Evolutionary conservation across 1,140 invertebrate species (phyloP), one percentile per base, ranked within the genome.

Genomic region (Drepana arcuata): DNA sequence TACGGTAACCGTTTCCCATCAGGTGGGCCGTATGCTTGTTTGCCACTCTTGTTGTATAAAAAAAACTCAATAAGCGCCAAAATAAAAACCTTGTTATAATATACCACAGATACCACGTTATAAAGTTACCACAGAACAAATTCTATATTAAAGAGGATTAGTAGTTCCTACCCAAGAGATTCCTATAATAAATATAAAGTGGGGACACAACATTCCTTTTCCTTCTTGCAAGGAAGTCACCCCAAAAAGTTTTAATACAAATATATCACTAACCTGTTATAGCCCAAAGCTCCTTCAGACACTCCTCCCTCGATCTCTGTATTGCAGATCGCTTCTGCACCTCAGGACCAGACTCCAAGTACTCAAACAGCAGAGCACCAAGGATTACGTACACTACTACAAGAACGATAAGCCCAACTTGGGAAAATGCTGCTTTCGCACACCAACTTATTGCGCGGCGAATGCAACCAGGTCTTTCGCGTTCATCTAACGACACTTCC

Each of bases 211-310:
- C 9, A 9, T 21, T 9, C 18, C 9, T 21, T 21, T 21, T 4
- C 9, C 9, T 21, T 21, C 9, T 9, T 1, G 9, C 21, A 10
- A 26, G 21, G 23, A 14, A 7, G n/a, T 15, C 13, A n/a, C 6
- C 16, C 16, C 4, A 32, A 18, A 18, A 7, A 32, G 6, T 10
- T 16, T 10, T 9, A 33, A 31, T 13, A 31, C 3, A 9, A 10
- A 23, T 27, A 2, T 4, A 10, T 16, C 4, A 14, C 70, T 72
- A 42, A 87, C 86, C 86, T 83, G 86, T 87, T 35, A 87, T 87
- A 30, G 85, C 74, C 86, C 86, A 87, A 2, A 87, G 73, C 48
- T 87, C 86, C 29, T 85, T 80, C 31, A 87, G 56, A 41, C 86
- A 87, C 43, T 87, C 86, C 33, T 88, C 86, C 21, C 86, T 68